These are phyloP conservation scores for Spheniscus mendiculus DNA, from an alignment of 2,113 vertebrate species.

Conservation along the genomic window DNA sequence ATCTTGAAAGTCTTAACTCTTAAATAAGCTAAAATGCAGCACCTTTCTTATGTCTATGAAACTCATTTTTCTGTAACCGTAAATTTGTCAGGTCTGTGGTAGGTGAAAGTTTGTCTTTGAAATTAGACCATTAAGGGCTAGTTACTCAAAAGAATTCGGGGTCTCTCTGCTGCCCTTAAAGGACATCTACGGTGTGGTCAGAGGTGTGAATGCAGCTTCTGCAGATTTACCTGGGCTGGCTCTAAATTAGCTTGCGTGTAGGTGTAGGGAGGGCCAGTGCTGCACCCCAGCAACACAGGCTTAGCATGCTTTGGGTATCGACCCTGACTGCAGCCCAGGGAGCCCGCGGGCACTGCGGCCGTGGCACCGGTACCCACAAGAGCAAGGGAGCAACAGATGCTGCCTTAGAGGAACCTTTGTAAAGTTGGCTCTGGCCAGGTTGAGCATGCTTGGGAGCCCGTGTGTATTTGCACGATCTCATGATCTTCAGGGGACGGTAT, in stretches of 20 bases:
- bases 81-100: neutral
- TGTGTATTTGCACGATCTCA: neutral
- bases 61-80: fast-evolving
- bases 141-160: neutral
- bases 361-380: fast-evolving
- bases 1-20: neutral
- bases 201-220: neutral
- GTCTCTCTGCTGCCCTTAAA: neutral
- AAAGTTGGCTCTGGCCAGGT: neutral
- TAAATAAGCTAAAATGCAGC: neutral
- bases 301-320: fast-evolving
- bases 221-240: neutral
- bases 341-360: fast-evolving
- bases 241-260: neutral
- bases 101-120: neutral
- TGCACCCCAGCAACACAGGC: neutral
- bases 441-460: neutral
- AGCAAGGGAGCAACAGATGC: neutral
- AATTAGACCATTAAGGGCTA: neutral
- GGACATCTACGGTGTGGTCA: neutral
- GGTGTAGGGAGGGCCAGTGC: fast-evolving
- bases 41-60: neutral
- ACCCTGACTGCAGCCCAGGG: neutral
- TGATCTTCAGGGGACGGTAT: neutral
- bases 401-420: neutral